These are phyloP conservation scores for Morinoia aosen DNA, from an alignment of 2,888 invertebrate species.

Conservation along the genomic window DNA sequence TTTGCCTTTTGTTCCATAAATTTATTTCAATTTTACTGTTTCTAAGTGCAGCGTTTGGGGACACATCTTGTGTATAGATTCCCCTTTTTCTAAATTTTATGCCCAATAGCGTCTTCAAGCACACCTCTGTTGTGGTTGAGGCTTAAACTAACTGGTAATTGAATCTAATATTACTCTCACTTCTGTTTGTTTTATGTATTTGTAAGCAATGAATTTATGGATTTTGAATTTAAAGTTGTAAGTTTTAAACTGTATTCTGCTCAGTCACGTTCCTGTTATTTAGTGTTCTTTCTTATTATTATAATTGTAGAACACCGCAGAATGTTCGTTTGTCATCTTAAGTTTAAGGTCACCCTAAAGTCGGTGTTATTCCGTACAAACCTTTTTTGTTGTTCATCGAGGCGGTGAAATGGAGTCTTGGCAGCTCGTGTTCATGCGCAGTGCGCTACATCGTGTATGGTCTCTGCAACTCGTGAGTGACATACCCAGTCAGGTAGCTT, in stretches of 20 bases:
- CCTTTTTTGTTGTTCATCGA: not conserved
- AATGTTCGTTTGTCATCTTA: not conserved
- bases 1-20: too few species aligned
- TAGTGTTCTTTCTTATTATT: not conserved
- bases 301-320: too few species aligned
- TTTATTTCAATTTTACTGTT: too few species aligned
- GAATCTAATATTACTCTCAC: too few species aligned
- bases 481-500: not conserved
- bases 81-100: too few species aligned
- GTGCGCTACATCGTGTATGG: not conserved
- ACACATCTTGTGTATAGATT: too few species aligned
- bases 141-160: too few species aligned
- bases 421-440: not conserved
- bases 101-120: too few species aligned
- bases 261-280: not conserved
- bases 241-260: not conserved
- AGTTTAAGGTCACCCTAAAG: not conserved
- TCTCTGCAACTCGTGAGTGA: not conserved
- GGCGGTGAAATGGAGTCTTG: not conserved
- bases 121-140: too few species aligned
- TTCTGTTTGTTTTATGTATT: too few species aligned
- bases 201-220: too few species aligned
- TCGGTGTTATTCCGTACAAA: not conserved
- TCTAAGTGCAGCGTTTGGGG: too few species aligned
- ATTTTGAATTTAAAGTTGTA: not conserved